These are phyloP conservation scores for Harmothoe impar DNA, from an alignment of 2,888 invertebrate genomes.

Conservation along the genomic window DNA sequence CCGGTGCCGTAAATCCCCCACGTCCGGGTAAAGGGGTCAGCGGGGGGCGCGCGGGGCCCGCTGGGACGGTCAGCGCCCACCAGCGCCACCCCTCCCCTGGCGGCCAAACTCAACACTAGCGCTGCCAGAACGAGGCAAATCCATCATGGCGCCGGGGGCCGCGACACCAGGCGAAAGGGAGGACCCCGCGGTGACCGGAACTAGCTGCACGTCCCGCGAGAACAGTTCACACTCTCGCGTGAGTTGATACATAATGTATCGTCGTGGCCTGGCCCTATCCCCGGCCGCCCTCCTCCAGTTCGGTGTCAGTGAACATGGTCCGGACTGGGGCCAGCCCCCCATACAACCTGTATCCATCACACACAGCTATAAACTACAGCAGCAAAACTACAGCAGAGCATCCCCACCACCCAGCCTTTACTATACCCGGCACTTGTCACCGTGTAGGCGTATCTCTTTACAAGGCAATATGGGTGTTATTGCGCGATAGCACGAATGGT, in stretches of 20 bases:
- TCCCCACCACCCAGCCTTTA: no score
- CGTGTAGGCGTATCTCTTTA: no score
- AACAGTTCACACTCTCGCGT: slow-evolving; percentile 62
- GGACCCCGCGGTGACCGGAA: slow-evolving; percentile 60
- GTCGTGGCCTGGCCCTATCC: background rate
- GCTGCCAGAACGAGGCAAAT: background rate
- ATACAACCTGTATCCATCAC: slow-evolving; percentile 25
- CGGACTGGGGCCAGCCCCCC: background rate
- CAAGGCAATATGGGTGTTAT: no score
- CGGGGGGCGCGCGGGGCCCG: background rate
- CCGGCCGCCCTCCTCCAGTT: background rate
- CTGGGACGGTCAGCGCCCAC: slow-evolving; percentile 36
- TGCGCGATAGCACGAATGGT: no score
- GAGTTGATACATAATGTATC: slow-evolving; percentile 61
- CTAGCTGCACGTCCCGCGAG: slow-evolving; percentile 56
- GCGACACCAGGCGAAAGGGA: slow-evolving; percentile 8
- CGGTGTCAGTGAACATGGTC: slow-evolving; percentile 19
- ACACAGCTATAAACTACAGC: background rate
- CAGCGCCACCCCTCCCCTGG: slow-evolving; percentile 20
- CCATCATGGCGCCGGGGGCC: slow-evolving; percentile 48
- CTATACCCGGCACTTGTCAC: no score
- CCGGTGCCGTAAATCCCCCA: slow-evolving; percentile 26
- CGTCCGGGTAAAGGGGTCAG: slow-evolving; percentile 1
- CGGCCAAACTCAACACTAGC: slow-evolving; percentile 44
- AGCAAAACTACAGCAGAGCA: no score